phyloP scores from a whole-genome alignment of 2,888 invertebrate genomes.

The Pristionchus exspectatus region DNA sequence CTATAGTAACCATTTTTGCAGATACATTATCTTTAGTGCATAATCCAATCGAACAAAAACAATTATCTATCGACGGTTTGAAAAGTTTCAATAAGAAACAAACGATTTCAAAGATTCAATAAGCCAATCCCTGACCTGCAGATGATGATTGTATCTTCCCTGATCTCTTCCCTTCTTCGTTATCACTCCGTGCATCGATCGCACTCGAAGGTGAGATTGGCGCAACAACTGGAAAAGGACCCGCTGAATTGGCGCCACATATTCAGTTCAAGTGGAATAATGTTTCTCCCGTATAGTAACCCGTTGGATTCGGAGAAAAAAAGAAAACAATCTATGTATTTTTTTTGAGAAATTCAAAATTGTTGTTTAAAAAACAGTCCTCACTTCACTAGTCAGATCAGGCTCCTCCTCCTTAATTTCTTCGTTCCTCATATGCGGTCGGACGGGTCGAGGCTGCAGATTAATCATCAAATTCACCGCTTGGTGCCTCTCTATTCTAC shows the following conservation, averaged over 20 bases:
- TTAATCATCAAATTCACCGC: background rate
- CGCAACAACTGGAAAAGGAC: background rate
- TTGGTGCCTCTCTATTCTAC: background rate
- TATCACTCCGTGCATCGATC: slow-evolving; percentile 17
- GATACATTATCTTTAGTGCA: no score
- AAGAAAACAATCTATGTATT: no score
- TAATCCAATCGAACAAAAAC: no score
- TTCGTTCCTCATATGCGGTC: background rate
- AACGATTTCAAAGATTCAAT: background rate
- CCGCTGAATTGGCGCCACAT: background rate
- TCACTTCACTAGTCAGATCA: background rate
- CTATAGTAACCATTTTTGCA: no score
- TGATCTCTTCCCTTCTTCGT: background rate
- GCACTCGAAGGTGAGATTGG: background rate
- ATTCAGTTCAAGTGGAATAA: background rate
- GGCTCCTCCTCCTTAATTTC: background rate
- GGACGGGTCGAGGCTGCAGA: slow-evolving; percentile 3
- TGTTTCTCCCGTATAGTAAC: no score
- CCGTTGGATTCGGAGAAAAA: no score
- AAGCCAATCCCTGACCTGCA: background rate
- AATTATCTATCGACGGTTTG: no score
- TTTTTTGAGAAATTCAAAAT: no score
- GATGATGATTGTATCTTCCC: background rate
- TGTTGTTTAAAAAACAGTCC: no score
- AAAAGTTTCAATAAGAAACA: background rate